Evolutionary conservation across 2,797 vertebrate species (phyloP), one percentile per base, ranked within the genome.

Genomic region (Chaetodon trifasciatus): DNA sequence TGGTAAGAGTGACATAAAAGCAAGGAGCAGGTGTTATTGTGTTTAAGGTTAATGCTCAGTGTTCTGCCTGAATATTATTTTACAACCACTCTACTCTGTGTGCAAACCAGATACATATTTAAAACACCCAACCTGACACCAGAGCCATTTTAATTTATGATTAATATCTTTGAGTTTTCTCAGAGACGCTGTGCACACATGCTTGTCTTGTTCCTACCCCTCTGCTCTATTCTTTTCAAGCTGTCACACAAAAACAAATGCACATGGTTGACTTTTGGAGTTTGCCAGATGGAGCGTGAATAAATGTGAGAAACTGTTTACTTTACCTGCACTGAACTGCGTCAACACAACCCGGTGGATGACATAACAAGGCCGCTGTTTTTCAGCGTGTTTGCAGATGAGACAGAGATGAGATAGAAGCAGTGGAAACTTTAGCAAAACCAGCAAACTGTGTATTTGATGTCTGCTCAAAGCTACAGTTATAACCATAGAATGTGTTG

Each of bases 81-180:
- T 1, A 53, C 46, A 57, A 28, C 8, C 40, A 49, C 8, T 71
- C 2, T 37, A 5, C 42, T 47, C 37, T 28, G 7, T 57, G 40
- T 57, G 42, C 50, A 64, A 56, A 72, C 16, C 69, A 55, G 23
- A 73, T n/a, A 46, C 8, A 70, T 69, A 65, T 65, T 64, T 32
- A 23, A 74, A n/a, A 62, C 24, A 28, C 16, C n/a, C 15, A 35
- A 35, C 37, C 50, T 66, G 28, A 68, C 46, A 76, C 0, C 40
- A 12, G 32, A 67, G 35, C 58, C 28, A 42, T 24, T 77, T 73
- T 4, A 44, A 53, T 46, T 46, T 35, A 21, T 49, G 37, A 50
- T 67, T 47, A 40, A 63, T 70, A 42, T 73, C 71, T 75, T 44
- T 75, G 12, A 57, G 12, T 21, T 44, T 32, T 32, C 28, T 4